These are phyloP conservation scores for Halcyon badia DNA, from an alignment of 2,797 vertebrate genomes.

Conservation along the genomic window DNA sequence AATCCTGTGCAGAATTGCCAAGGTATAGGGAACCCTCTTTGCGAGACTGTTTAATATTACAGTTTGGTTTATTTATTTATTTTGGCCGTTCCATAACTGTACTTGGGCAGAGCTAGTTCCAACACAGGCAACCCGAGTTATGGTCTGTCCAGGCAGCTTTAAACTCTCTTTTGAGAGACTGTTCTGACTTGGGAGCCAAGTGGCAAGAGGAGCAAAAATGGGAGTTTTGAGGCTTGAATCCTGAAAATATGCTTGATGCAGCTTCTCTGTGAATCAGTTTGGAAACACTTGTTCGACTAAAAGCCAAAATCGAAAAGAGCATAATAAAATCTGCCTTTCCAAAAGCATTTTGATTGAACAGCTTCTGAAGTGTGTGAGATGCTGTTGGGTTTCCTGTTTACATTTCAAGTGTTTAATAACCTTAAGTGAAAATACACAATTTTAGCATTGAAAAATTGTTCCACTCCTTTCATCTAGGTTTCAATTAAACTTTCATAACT, in stretches of 20 bases:
- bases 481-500: neutral
- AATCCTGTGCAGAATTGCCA: neutral
- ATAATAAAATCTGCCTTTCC: neutral
- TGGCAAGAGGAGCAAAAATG: constrained; percentile 15
- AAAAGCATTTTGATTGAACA: neutral
- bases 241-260: rapidly evolving
- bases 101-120: neutral
- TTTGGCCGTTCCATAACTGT: neutral
- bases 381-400: constrained; percentile 49
- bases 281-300: neutral
- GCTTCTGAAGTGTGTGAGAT: constrained; percentile 4
- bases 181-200: neutral
- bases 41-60: neutral
- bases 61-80: neutral
- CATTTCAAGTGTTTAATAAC: constrained; percentile 19
- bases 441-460: neutral
- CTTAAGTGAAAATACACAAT: neutral
- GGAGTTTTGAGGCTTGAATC: neutral
- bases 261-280: neutral
- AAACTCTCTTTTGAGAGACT: neutral
- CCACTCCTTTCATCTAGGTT: neutral
- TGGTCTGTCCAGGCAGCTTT: neutral
- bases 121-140: neutral
- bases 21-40: neutral
- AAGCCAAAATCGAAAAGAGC: neutral